Evolutionary conservation across 1,140 invertebrate genomes (phyloP), one percentile per base, ranked within the genome.

Genomic region (Pinna nobilis): DNA sequence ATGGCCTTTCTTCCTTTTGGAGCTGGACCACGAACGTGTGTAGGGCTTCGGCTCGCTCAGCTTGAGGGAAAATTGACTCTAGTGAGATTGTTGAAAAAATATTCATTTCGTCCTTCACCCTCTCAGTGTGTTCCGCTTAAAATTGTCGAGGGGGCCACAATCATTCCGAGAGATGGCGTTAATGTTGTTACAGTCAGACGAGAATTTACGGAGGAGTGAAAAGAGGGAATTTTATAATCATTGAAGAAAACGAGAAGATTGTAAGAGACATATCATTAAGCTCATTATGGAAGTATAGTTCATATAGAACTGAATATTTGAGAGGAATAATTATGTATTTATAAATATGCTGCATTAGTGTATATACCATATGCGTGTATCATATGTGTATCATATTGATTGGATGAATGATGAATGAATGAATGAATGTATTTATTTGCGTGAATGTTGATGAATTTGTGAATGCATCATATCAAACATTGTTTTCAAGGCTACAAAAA

Each of bases 21-120:
- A 1, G 86, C 85, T 9, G 90, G 90, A 25, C 90, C 90, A 1
- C 75, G 90, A 59, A 86, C 86, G 50, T 91, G 90, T 79, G 87
- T 90, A 13, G 90, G 90, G 15, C 82, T 88, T 49, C 78, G 89
- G 20, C 84, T 90, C 32, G 89, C 89, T 9, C 65, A 86, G 33
- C 70, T 88, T 44, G 86, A 89, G 76, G 79, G 82, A 13, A 90
- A 90, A 79, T 80, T 88, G 72, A 76, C 82, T 44, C 78, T 85
- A 39, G 78, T 80, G 18, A 77, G 79, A 35, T 55, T 87, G 20
- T 64, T 88, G 7, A 78, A 82, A 28, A 82, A 82, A 30, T 87
- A 79, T 65, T 61, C 63, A 20, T 80, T 88, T 39, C 35, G 77
- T 35, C 83, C 81, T 6, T 77, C 80, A 2, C 55, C 71, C 20